A percentile compares a stretch with the other conserved stretches of the same genome.
Evolutionary conservation across 2,888 invertebrate species (phyloP).

Genomic region (Drosophila borborema): DNA sequence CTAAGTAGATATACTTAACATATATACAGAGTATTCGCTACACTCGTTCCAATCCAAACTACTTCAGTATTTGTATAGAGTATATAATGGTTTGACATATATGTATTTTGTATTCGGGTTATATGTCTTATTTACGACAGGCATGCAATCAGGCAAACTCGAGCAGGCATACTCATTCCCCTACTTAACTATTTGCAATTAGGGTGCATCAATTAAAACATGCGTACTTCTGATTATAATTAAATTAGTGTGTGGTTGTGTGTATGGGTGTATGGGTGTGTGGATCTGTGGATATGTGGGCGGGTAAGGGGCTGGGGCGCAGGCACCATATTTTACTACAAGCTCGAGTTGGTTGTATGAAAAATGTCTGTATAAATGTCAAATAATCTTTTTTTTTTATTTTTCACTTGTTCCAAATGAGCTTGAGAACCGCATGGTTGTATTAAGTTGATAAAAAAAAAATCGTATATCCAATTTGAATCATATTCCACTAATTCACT

Average conservation of each 20-base stretch:
- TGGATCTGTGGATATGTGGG: not conserved
- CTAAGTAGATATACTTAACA: constrained; percentile 10
- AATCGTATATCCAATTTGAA: not conserved
- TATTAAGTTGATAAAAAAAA: not conserved
- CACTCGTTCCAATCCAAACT: constrained; percentile 28
- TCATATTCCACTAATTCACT: not conserved
- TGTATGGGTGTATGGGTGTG: not conserved
- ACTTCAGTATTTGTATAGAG: constrained; percentile 9
- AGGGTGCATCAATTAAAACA: constrained; percentile 60
- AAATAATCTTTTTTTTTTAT: not conserved
- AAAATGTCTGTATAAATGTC: not conserved
- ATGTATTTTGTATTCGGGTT: constrained; percentile 16
- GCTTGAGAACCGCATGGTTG: not conserved
- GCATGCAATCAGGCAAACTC: constrained; percentile 71
- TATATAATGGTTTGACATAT: constrained; percentile 1
- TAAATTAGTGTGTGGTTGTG: constrained; percentile 10
- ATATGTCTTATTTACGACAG: constrained; percentile 39
- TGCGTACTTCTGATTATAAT: constrained; percentile 50
- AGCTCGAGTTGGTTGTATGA: constrained; percentile 8
- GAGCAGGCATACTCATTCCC: constrained; percentile 62
- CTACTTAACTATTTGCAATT: constrained; percentile 9
- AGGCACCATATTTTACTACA: constrained; percentile 21
- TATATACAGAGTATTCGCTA: constrained; percentile 6
- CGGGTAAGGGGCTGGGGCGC: not conserved
- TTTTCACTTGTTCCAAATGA: not conserved